Base-by-base conservation (phyloP, 2,113 vertebrate genomes). In the Oplegnathus fasciatus region DNA sequence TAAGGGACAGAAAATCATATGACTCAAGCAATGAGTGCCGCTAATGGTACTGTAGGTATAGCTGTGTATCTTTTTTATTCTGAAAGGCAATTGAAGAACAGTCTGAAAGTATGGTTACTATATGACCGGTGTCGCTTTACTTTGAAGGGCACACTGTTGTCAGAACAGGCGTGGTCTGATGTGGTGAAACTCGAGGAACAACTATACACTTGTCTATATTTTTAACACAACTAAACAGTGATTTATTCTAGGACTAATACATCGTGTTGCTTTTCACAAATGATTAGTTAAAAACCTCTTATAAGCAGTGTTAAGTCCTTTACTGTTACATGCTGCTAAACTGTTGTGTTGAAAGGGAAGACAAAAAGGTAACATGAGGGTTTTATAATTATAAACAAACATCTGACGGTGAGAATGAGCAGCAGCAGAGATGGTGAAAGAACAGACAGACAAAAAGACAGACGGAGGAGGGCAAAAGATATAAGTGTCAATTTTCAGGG, bases 401-500 rank as follows among this genome's bases (percentile, higher is more conserved):
- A 50, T 54, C 55, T 61, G 50, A 62, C 44, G 65, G 40, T 1
- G 58, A 71, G 75, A 82, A 37, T 42, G 34, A 44, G 58, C 68
- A 75, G 77, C 48, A 76, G 37, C 37, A 54, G 78, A 86, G 42
- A 42, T 26, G 78, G 57, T 46, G 78, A 89, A 84, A 85, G 58
- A 64, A 32, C 34, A 37, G 60, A 90, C n/a, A 79, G 48, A 46
- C 37, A 32, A 73, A 68, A 65, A 48, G 30, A 37, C 30, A 40
- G 60, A 90, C n/a, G 76, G 54, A 42, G 20, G 57, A 48, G 80
- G 50, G 55, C 15, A 15, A 40, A 6, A 74, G 86, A 86, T 90
- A 75, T 72, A 60, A 83, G 91, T 82, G 79, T 87, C 81, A 78
- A 42, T 92, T 92, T 92, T 95, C 87, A 88, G 89, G 93, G 93